phyloP scores from a whole-genome alignment of 2,113 vertebrate genomes.

The Taurulus bubalis region DNA sequence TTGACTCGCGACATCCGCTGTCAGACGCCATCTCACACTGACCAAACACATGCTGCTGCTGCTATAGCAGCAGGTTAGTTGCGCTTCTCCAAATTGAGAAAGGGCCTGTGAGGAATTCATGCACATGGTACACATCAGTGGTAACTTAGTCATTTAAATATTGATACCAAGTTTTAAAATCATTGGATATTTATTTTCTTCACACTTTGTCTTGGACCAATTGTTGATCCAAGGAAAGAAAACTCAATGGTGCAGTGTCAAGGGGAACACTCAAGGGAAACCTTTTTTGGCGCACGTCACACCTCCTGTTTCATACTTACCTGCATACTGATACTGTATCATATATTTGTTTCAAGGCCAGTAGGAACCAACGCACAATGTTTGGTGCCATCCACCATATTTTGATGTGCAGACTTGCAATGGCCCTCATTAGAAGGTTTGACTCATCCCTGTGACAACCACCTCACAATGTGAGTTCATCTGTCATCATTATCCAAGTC shows the following conservation, averaged over 20 bases:
- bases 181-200: neutral
- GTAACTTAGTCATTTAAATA: neutral
- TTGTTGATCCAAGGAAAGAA: neutral
- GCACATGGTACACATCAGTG: too few species aligned
- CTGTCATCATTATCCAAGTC: conserved; percentile 45
- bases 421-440: conserved; percentile 11
- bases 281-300: neutral
- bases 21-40: neutral
- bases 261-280: neutral
- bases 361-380: neutral
- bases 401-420: neutral
- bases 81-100: neutral
- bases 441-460: conserved; percentile 35
- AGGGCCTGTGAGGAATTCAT: too few species aligned
- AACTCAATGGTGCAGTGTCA: neutral
- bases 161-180: neutral
- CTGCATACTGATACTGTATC: neutral
- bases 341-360: neutral
- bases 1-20: neutral
- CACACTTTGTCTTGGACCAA: neutral
- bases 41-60: neutral
- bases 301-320: neutral
- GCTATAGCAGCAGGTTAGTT: neutral
- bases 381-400: neutral
- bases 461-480: conserved; percentile 26